A percentile compares a stretch with the other conserved stretches of the same genome.
Evolutionary conservation across 2,113 vertebrate species (phyloP).

Genomic region (Hemiscyllium ocellatum): DNA sequence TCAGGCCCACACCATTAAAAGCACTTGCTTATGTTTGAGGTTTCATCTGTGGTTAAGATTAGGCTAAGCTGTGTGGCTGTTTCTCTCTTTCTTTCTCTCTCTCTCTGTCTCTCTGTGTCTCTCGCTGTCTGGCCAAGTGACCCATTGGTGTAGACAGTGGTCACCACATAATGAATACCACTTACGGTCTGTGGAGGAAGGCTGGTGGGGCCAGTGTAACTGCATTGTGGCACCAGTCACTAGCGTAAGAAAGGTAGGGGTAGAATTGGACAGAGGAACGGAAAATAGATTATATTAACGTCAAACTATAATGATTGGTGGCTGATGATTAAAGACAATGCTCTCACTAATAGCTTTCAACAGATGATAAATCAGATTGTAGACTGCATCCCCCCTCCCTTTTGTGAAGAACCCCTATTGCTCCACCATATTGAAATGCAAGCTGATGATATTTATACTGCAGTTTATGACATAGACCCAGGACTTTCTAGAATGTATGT

Average conservation of each 20-base stretch:
- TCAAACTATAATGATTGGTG: background rate
- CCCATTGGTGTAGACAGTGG: background rate
- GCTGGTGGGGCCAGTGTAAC: background rate
- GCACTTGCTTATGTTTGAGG: background rate
- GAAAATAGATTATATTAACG: slow-evolving; percentile 1
- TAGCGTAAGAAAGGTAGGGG: background rate
- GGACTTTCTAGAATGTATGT: background rate
- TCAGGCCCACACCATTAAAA: background rate
- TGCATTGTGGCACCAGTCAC: background rate
- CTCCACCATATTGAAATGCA: background rate
- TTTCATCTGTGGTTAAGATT: background rate
- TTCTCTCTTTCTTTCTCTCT: no score
- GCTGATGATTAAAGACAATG: background rate
- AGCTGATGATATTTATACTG: background rate
- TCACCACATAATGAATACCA: background rate
- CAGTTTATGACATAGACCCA: background rate
- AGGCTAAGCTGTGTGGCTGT: background rate
- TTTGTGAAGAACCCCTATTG: background rate
- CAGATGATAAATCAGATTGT: background rate
- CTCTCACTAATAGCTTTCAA: background rate
- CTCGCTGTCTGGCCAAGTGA: background rate
- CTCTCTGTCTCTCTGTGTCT: background rate
- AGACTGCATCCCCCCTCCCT: background rate
- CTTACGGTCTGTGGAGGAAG: background rate
- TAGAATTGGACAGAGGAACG: background rate